Evolutionary conservation across 2,797 vertebrate genomes (phyloP).

Genomic region (Rhinatrema bivittatum): DNA sequence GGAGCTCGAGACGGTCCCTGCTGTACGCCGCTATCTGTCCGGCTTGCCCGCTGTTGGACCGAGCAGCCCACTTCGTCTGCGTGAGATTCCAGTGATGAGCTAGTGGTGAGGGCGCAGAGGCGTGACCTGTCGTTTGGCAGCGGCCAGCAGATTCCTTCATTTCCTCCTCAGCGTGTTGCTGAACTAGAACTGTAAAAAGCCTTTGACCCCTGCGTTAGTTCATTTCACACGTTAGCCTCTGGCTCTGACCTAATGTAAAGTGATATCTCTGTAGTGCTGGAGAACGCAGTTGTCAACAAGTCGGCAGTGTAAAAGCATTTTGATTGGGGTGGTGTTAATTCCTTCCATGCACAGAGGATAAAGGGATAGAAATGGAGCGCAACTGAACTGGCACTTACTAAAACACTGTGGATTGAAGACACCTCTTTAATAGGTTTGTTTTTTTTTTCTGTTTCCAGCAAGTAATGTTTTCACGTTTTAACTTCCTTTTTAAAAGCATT

Average conservation of each 20-base stretch:
- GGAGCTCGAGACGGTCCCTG: neutral
- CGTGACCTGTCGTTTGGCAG: constrained; percentile 6
- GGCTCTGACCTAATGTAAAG: constrained; percentile 1
- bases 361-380: neutral
- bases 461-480: no score
- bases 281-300: neutral
- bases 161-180: neutral
- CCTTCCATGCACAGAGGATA: neutral
- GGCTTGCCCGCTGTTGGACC: no score
- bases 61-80: neutral
- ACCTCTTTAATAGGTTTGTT: no score
- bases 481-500: no score
- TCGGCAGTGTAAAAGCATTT: neutral
- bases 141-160: constrained; percentile 1
- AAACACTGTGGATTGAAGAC: no score
- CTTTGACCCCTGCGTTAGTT: neutral
- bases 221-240: constrained; percentile 3
- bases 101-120: neutral
- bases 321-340: neutral
- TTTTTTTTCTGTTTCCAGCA: no score
- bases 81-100: neutral
- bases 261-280: neutral
- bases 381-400: neutral
- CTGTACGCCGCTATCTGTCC: no score
- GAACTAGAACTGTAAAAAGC: constrained; percentile 1